phyloP scores from a whole-genome alignment of 2,113 vertebrate species.

The Boulengeromyrus knoepffleri region DNA sequence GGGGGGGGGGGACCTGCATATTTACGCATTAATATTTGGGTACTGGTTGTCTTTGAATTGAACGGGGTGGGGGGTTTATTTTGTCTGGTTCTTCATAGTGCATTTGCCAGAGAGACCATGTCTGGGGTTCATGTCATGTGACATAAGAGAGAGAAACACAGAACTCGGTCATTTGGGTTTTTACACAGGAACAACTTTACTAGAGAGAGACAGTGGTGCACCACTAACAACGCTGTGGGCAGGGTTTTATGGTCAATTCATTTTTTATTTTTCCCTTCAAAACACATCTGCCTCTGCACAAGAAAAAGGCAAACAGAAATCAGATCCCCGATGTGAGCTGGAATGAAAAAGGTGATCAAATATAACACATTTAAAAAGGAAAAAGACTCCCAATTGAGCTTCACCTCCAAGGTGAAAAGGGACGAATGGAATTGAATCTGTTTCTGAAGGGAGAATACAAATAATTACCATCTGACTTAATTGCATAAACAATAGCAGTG shows the following conservation, averaged over 20 bases:
- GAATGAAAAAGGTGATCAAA: background rate
- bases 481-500: background rate
- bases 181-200: conserved; percentile 60
- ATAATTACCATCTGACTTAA: background rate
- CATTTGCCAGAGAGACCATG: conserved; percentile 35
- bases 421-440: background rate
- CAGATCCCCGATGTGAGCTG: background rate
- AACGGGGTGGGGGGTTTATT: background rate
- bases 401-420: background rate
- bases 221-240: conserved; percentile 63
- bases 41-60: background rate
- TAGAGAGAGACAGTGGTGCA: conserved; percentile 54
- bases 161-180: conserved; percentile 26
- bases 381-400: background rate
- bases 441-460: background rate
- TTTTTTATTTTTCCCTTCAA: conserved; percentile 48
- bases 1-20: background rate
- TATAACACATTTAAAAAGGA: background rate
- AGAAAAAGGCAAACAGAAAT: background rate
- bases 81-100: conserved; percentile 1
- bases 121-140: conserved; percentile 30
- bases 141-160: conserved; percentile 1
- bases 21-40: background rate
- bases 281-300: conserved; percentile 13
- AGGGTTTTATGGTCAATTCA: conserved; percentile 61